A percentile compares a stretch with the other conserved stretches of the same genome.
Conservation (phyloP, 2,797 vertebrate species). For the Pygocentrus nattereri region DNA sequence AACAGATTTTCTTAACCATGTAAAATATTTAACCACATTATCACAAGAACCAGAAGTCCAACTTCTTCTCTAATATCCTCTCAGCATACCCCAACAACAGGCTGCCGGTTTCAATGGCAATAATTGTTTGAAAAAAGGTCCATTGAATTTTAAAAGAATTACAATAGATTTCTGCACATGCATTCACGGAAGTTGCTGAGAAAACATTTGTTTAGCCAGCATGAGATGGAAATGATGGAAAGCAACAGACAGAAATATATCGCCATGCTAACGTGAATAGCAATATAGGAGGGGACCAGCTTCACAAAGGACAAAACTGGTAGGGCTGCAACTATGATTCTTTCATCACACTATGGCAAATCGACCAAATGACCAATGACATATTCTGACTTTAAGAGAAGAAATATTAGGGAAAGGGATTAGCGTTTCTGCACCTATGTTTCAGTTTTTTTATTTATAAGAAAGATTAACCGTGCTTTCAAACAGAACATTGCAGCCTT, state of each 20-base stretch:
- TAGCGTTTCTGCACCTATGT: not conserved
- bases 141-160: conserved; percentile 68
- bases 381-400: not conserved
- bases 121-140: conserved; percentile 66
- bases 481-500: conserved; percentile 36
- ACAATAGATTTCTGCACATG: conserved; percentile 68
- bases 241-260: conserved; percentile 66
- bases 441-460: not conserved
- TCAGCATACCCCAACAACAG: conserved; percentile 59
- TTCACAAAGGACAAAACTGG: conserved; percentile 32
- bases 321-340: conserved; percentile 42
- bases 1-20: not conserved
- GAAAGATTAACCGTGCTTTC: too few relatives aligned
- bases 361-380: not conserved
- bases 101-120: conserved; percentile 65
- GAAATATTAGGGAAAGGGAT: not conserved
- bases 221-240: conserved; percentile 73
- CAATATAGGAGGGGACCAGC: conserved; percentile 23
- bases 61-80: conserved; percentile 11
- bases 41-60: not conserved
- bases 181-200: conserved; percentile 64
- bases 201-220: conserved; percentile 53
- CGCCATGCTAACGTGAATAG: conserved; percentile 74
- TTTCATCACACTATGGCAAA: not conserved
- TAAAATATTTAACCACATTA: not conserved